Evolutionary conservation across 2,888 invertebrate genomes (phyloP).

Genomic region (Perizoma affinitatum): DNA sequence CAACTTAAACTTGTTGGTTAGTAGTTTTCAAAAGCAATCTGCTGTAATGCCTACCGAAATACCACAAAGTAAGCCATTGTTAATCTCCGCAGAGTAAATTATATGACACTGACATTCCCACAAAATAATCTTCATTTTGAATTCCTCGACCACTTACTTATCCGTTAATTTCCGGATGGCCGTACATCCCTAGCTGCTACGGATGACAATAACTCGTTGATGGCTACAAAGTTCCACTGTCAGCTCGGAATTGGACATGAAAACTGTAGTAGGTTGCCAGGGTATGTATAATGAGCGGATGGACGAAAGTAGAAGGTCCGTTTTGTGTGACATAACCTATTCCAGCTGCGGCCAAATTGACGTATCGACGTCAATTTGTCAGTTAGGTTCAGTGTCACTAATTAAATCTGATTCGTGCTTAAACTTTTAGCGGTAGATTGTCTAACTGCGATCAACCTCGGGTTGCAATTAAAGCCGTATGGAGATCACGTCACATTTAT

Average conservation of each 20-base stretch:
- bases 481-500: background rate
- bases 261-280: conserved; percentile 25
- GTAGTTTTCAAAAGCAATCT: conserved; percentile 13
- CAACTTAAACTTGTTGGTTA: background rate
- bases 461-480: too few species aligned
- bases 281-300: conserved; percentile 9
- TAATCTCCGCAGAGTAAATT: conserved; percentile 21
- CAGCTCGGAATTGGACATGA: conserved; percentile 36
- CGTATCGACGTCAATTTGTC: too few species aligned
- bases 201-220: conserved; percentile 36
- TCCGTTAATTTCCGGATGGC: conserved; percentile 29
- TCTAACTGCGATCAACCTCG: background rate
- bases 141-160: conserved; percentile 23
- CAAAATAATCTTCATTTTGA: conserved; percentile 20
- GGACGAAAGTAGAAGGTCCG: background rate
- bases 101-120: conserved; percentile 19
- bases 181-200: conserved; percentile 20
- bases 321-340: background rate
- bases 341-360: background rate
- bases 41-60: conserved; percentile 4
- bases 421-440: background rate
- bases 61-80: conserved; percentile 9
- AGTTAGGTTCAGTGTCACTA: background rate
- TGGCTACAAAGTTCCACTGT: conserved; percentile 34
- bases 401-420: background rate